A percentile compares a stretch with the other conserved stretches of the same genome.
phyloP scores from a whole-genome alignment of 92 coral and sea anemone genomes.

The Epizoanthus fatuus region DNA sequence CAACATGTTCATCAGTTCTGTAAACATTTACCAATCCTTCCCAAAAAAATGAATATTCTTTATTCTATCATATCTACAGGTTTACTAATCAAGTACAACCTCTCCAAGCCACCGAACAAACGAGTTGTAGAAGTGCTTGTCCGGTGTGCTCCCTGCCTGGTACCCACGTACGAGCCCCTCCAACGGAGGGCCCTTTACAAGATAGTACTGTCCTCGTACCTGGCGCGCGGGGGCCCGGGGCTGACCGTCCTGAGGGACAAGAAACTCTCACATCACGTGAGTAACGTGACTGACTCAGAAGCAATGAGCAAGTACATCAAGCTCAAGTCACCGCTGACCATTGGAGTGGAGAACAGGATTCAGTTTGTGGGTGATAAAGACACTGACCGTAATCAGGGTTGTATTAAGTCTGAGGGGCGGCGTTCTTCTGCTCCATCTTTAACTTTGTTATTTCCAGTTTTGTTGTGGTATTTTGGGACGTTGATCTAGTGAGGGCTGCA shows the following conservation, averaged over 20 bases:
- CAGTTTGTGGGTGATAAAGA: constrained; percentile 39
- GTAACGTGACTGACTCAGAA: constrained; percentile 52
- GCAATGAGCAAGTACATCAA: constrained; percentile 61
- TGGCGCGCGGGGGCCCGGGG: constrained; percentile 75
- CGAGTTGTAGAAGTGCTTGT: constrained; percentile 73
- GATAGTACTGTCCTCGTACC: constrained; percentile 79
- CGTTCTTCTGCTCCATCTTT: background rate
- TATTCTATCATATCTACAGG: constrained; percentile 63
- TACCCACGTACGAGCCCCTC: constrained; percentile 78
- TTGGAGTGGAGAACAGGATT: constrained; percentile 71
- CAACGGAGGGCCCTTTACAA: constrained; percentile 68
- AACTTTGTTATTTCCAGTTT: background rate
- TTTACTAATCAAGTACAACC: constrained; percentile 68
- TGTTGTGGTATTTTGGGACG: background rate
- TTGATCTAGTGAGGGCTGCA: background rate
- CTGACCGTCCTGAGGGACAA: constrained; percentile 62
- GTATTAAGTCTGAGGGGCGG: background rate
- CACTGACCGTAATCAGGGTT: background rate
- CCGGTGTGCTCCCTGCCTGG: constrained; percentile 70
- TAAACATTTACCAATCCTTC: too few relatives aligned
- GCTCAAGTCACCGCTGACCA: constrained; percentile 69
- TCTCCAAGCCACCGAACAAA: constrained; percentile 60
- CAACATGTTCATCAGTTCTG: too few relatives aligned
- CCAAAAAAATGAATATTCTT: too few relatives aligned
- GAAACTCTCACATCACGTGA: constrained; percentile 66